Conservation (phyloP, 2,797 vertebrate genomes). For the Pseudotriccus pelzelni region DNA sequence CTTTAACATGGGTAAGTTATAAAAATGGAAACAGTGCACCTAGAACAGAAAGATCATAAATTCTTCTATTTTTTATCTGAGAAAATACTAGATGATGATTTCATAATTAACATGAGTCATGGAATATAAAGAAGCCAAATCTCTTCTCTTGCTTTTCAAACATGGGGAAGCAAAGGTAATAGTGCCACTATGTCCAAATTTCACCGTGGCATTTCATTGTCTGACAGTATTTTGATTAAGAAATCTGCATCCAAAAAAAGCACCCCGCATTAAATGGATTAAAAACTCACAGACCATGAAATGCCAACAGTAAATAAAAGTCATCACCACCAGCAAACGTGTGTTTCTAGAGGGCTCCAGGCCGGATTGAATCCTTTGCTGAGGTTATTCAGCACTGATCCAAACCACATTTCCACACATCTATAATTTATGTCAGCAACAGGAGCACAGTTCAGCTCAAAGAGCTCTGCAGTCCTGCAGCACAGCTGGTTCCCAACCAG, state of each 20-base stretch:
- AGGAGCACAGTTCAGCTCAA: not conserved
- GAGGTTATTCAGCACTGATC: not conserved
- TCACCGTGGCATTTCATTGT: not conserved
- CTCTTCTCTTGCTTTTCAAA: not conserved
- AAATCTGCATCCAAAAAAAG: not conserved
- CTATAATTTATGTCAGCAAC: not conserved
- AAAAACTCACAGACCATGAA: not conserved
- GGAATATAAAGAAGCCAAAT: not conserved
- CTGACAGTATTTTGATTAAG: not conserved
- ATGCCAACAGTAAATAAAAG: not conserved
- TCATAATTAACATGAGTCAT: not conserved
- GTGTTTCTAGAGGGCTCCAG: not conserved
- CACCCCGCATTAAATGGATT: not conserved
- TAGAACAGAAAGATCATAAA: not conserved
- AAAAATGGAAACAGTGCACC: not conserved
- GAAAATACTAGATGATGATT: not conserved
- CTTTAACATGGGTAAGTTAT: not conserved
- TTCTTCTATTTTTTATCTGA: not conserved
- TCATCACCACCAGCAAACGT: not conserved
- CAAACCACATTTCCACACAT: not conserved
- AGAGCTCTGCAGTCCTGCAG: not conserved
- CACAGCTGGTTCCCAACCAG: not conserved
- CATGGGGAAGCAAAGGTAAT: not conserved
- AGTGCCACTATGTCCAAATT: not conserved
- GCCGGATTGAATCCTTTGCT: not conserved